Evolutionary conservation across 2,888 invertebrate genomes (phyloP).

Genomic region (Drosophila pseudotakahashii): DNA sequence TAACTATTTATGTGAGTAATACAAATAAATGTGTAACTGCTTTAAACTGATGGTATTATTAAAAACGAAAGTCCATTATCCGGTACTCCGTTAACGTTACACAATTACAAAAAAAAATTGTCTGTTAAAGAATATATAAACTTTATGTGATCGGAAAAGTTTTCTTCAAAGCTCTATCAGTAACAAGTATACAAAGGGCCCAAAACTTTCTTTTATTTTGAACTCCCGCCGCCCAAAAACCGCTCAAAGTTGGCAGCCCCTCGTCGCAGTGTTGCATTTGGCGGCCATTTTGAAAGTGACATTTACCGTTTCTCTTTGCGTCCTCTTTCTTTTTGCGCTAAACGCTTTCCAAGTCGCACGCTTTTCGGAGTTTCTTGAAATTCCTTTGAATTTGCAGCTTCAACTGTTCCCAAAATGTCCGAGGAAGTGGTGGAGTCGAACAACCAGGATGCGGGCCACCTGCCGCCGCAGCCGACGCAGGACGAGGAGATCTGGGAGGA

Average conservation of each 20-base stretch:
- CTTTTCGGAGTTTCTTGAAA: neutral
- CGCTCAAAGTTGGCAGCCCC: neutral
- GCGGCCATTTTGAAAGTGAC: conserved; percentile 27
- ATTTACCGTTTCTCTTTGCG: conserved; percentile 13
- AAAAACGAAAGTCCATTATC: no score
- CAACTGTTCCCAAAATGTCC: conserved; percentile 11
- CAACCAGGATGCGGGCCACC: conserved; percentile 6
- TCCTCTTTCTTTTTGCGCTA: conserved; percentile 26
- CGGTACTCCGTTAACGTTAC: no score
- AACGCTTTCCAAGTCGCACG: conserved; percentile 15
- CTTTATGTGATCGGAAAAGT: no score
- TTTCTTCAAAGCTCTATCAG: no score
- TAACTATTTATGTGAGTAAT: no score
- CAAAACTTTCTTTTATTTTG: neutral
- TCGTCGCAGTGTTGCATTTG: conserved; percentile 4
- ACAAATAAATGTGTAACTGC: no score
- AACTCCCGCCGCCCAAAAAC: conserved; percentile 11
- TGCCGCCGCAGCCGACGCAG: neutral
- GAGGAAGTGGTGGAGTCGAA: conserved; percentile 21
- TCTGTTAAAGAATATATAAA: neutral
- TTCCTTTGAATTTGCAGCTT: neutral
- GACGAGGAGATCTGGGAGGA: conserved; percentile 47
- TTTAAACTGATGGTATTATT: no score
- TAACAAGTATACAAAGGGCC: no score
- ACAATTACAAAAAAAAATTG: neutral